phyloP scores from a whole-genome alignment of 2,888 invertebrate genomes.

The Diaphora mendica region DNA sequence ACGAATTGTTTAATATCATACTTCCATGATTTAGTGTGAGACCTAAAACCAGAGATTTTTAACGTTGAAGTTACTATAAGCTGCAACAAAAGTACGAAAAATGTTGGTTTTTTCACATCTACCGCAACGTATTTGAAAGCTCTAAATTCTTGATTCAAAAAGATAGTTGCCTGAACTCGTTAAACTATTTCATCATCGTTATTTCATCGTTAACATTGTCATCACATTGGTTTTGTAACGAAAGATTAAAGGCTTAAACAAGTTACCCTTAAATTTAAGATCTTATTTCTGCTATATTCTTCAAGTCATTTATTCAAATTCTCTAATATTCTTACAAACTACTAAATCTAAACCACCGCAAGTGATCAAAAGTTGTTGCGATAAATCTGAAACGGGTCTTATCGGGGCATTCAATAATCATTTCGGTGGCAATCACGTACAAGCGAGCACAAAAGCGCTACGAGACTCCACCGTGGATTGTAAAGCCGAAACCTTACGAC shows the following conservation, averaged over 20 bases:
- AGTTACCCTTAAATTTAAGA: neutral
- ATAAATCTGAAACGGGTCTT: constrained; percentile 53
- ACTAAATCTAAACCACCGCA: constrained; percentile 21
- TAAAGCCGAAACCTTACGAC: constrained; percentile 76
- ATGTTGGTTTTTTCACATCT: too few relatives aligned
- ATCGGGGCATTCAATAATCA: constrained; percentile 66
- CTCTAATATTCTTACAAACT: constrained; percentile 11
- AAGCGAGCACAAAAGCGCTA: constrained; percentile 62
- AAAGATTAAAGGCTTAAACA: neutral
- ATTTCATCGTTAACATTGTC: too few relatives aligned
- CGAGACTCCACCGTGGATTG: constrained; percentile 60
- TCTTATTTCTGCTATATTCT: neutral
- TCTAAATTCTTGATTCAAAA: too few relatives aligned
- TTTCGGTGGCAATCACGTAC: constrained; percentile 65
- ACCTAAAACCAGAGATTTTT: neutral
- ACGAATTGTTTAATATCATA: too few relatives aligned
- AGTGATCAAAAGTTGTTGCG: constrained; percentile 47
- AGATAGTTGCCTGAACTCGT: too few relatives aligned
- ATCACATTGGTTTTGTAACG: neutral
- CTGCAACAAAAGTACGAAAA: neutral
- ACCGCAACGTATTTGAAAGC: too few relatives aligned
- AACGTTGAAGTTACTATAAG: neutral
- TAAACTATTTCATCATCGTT: too few relatives aligned
- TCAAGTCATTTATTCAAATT: constrained; percentile 10
- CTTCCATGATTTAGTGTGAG: too few relatives aligned